Evolutionary conservation across 2,888 invertebrate genomes (phyloP).

Genomic region (Bombylius major): DNA sequence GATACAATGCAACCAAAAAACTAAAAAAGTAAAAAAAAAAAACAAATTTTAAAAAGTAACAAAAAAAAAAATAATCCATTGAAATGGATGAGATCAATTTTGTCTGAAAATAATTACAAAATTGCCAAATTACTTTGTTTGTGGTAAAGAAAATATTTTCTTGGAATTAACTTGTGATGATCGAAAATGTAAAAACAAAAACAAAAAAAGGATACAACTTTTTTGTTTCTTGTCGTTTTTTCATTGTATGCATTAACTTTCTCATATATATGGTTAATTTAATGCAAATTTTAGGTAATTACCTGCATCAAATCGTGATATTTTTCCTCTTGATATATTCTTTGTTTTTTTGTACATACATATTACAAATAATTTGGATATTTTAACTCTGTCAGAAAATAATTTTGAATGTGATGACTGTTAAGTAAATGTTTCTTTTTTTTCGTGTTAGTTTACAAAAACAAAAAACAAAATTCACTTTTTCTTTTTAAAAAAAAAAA

Average conservation of each 20-base stretch:
- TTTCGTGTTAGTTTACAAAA: too few species aligned
- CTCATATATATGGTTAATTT: slow-evolving; percentile 1
- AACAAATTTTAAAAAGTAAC: too few species aligned
- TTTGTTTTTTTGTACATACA: background rate
- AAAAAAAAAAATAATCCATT: background rate
- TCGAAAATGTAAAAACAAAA: too few species aligned
- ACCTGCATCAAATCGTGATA: background rate
- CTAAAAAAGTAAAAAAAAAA: background rate
- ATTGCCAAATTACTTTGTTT: slow-evolving; percentile 13
- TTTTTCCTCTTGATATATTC: background rate
- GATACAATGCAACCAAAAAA: background rate
- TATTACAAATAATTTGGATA: too few species aligned
- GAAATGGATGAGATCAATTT: slow-evolving; percentile 10
- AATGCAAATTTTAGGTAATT: slow-evolving; percentile 7
- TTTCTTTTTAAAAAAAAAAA: too few species aligned
- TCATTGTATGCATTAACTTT: too few species aligned
- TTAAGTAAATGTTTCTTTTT: too few species aligned
- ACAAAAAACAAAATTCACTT: too few species aligned
- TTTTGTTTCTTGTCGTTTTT: too few species aligned
- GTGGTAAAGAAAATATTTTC: background rate
- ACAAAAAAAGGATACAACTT: too few species aligned
- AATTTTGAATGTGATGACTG: too few species aligned
- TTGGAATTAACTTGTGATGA: slow-evolving; percentile 1
- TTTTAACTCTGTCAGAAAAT: too few species aligned
- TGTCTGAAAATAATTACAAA: slow-evolving; percentile 11